phyloP scores from a whole-genome alignment of 2,797 vertebrate genomes.

The Pipistrellus pygmaeus region DNA sequence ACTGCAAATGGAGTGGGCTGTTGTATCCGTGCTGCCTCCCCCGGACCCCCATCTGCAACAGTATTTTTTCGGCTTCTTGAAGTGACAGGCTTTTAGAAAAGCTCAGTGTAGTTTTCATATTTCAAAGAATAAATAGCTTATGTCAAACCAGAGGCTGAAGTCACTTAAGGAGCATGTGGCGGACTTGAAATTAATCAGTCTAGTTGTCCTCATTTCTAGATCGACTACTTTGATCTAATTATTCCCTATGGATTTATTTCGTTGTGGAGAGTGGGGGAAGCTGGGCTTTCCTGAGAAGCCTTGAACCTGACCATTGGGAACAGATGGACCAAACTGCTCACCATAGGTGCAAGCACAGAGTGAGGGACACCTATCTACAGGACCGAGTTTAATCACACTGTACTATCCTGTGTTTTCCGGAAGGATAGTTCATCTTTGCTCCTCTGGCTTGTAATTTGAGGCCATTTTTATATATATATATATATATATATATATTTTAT shows the following conservation, averaged over 20 bases:
- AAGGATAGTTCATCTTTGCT: slow-evolving; percentile 46
- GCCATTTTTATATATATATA: neutral
- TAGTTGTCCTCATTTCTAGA: slow-evolving; percentile 20
- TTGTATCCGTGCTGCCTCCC: slow-evolving; percentile 22
- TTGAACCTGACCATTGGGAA: neutral
- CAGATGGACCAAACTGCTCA: neutral
- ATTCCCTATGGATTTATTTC: neutral
- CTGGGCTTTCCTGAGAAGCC: slow-evolving; percentile 31
- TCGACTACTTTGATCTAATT: slow-evolving; percentile 48
- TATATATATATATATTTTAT: no score
- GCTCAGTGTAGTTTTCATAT: slow-evolving; percentile 53
- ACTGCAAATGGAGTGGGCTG: slow-evolving; percentile 30
- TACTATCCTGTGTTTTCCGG: neutral
- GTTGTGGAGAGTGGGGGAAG: neutral
- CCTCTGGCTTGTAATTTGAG: slow-evolving; percentile 46
- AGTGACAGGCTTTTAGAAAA: slow-evolving; percentile 65
- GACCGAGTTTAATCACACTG: slow-evolving; percentile 13
- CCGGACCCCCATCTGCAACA: neutral
- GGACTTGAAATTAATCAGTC: slow-evolving; percentile 53
- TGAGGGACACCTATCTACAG: neutral
- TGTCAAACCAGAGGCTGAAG: slow-evolving; percentile 47
- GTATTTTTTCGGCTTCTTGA: slow-evolving; percentile 57
- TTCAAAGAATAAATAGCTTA: slow-evolving; percentile 67
- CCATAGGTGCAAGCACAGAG: neutral
- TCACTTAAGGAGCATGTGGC: slow-evolving; percentile 27